Evolutionary conservation across 2,888 invertebrate genomes (phyloP).

Genomic region (Tuberolachnus salignus): DNA sequence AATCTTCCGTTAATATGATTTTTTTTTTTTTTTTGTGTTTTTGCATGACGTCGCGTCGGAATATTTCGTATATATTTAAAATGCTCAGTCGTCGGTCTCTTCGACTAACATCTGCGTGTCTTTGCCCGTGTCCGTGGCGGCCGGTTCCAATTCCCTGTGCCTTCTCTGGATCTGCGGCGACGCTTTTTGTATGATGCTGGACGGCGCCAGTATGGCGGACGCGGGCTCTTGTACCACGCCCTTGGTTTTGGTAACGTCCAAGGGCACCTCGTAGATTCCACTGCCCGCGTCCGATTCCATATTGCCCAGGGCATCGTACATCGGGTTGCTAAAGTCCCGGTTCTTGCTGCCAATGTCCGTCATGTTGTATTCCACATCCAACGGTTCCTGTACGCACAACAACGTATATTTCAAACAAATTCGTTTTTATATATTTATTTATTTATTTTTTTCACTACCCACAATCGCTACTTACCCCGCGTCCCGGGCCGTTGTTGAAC

Average conservation of each 20-base stretch:
- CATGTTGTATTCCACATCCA: slow-evolving; percentile 78
- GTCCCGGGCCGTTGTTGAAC: slow-evolving; percentile 62
- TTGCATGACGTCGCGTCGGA: not conserved
- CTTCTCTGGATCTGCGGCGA: slow-evolving; percentile 76
- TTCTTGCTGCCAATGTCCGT: slow-evolving; percentile 79
- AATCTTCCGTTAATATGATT: not conserved
- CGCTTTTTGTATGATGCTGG: slow-evolving; percentile 78
- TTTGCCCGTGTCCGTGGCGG: slow-evolving; percentile 82
- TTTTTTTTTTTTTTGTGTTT: slow-evolving; percentile 12
- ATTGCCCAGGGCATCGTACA: slow-evolving; percentile 82
- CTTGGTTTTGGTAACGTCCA: slow-evolving; percentile 71
- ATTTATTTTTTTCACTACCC: too few species aligned
- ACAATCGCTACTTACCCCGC: slow-evolving; percentile 64
- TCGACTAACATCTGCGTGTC: slow-evolving; percentile 89
- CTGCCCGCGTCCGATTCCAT: slow-evolving; percentile 60
- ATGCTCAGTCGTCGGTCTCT: slow-evolving; percentile 65
- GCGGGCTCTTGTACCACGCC: slow-evolving; percentile 59
- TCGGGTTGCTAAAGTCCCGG: slow-evolving; percentile 95
- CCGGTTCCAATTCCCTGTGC: slow-evolving; percentile 82
- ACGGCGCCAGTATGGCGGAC: slow-evolving; percentile 77
- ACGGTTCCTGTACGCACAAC: slow-evolving; percentile 65
- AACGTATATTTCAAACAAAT: not conserved
- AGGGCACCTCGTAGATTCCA: slow-evolving; percentile 83
- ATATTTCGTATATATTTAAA: too few species aligned
- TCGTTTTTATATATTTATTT: not conserved